Evolutionary conservation across 2,113 vertebrate genomes (phyloP), one percentile per base, ranked within the genome.

Genomic region (Spea multiplicata): DNA sequence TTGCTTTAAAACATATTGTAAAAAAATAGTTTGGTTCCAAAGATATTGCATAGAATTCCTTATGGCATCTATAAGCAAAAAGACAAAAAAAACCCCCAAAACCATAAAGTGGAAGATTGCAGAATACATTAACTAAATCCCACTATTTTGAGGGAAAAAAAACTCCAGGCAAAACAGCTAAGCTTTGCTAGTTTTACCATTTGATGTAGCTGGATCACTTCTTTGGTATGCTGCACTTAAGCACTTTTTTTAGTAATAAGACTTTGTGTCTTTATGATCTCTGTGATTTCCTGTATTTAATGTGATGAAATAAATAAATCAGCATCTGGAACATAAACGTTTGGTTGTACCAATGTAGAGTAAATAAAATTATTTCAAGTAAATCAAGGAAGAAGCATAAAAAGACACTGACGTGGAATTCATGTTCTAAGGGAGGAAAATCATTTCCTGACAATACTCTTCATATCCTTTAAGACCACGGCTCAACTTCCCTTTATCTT

Each of bases 151-250:
- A 59, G 4, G 48, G 48, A 80, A 85, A 85, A n/a, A 74, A 83
- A 83, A 78, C 82, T 80, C 86, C 82, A 87, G 82, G 68, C 68
- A 83, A 90, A 84, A 82, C 80, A 85, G 82, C 1, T 66, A 83
- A 86, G 75, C 82, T 84, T 81, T 86, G 82, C 81, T 76, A 82
- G 72, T 66, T 84, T 86, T 78, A 85, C 76, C 85, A 89, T 91
- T 90, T 91, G 87, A 90, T 88, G 85, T 89, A 87, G 62, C 69
- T 81, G 82, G 83, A 88, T 87, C 82, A 87, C 84, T 87, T 76
- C 85, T 65, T 81, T 85, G 72, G 81, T 85, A 85, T 86, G 83
- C 84, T 88, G 83, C 84, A 74, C 88, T 87, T 86, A 83, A 83
- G 83, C 88, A 87, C 66, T 85, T 87, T 30, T 30, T 84, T 85